Evolutionary conservation across 2,113 vertebrate species (phyloP), one percentile per base, ranked within the genome.

Genomic region (Elachura formosa): DNA sequence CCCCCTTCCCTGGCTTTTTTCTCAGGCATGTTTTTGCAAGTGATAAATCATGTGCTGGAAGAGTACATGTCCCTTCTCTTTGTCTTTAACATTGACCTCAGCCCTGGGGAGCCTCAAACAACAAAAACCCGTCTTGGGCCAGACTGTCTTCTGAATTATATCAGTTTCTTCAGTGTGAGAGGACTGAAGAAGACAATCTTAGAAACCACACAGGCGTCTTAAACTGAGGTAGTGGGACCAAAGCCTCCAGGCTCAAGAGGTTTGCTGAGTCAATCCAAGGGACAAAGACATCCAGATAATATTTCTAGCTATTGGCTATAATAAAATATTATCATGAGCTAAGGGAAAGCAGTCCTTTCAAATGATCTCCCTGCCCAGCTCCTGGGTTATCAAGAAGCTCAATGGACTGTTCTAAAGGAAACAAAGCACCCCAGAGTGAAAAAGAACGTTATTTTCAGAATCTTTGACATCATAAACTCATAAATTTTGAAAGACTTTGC

Each of bases 1-100:
- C 1, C 38, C 45, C 3, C 9, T 78, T 26, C 28, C 34, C 25
- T 33, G n/a, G 1, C 6, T 82, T 81, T 87, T 90, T 93, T 81
- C 52, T 93, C 2, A 2, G 92, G 45, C 55, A 75, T 15, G 2
- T 90, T 94, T 95, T 88, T 88, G 73, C 63, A 85, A 77, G 67
- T 49, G 80, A 96, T 97, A 95, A 94, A 90, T 96, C 93, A 90
- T 20, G 45, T 34, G 34, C 67, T 45, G 73, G 87, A 87, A 92
- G 64, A 94, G 56, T 24, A 28, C 20, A 9, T 11, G 66, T 64
- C 61, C 68, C 51, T 63, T 78, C 87, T 78, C 4, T 62, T 93
- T 72, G 71, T 92, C 94, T 96, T 95, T 92, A 93, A 96, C 79
- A 78, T 52, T 93, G 93, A 93, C 93, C 91, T 93, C 82, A 85